Percentiles rank a stretch among this genome's conserved stretches.
Evolutionary conservation across 1,140 invertebrate genomes (phyloP).

Genomic region (Saccostrea echinata): DNA sequence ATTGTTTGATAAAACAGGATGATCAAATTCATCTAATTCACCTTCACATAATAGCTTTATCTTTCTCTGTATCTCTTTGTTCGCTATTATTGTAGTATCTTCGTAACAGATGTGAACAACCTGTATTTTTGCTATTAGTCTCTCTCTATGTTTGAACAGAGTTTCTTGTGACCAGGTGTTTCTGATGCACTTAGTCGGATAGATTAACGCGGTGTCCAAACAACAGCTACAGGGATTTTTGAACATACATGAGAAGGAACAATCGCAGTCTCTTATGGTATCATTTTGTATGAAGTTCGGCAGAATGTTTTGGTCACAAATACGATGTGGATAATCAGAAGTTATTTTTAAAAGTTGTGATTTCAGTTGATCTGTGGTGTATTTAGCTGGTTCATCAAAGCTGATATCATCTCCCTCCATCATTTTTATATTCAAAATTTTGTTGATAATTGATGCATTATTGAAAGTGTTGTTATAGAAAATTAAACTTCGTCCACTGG

Average conservation of each 20-base stretch:
- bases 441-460: background rate
- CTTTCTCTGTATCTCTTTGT: background rate
- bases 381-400: background rate
- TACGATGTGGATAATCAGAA: background rate
- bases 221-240: background rate
- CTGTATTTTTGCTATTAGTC: background rate
- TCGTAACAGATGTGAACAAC: background rate
- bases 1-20: background rate
- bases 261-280: background rate
- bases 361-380: background rate
- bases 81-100: background rate
- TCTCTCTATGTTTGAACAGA: background rate
- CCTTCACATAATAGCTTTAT: background rate
- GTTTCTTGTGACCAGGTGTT: background rate
- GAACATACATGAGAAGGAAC: background rate
- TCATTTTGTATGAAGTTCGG: background rate
- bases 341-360: background rate
- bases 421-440: background rate
- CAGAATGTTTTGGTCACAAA: background rate
- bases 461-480: background rate
- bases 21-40: background rate
- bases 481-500: background rate
- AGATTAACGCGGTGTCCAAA: background rate
- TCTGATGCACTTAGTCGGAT: no score
- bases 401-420: background rate